Conservation (phyloP, 2,113 vertebrate genomes). For the Cyanoliseus patagonus region DNA sequence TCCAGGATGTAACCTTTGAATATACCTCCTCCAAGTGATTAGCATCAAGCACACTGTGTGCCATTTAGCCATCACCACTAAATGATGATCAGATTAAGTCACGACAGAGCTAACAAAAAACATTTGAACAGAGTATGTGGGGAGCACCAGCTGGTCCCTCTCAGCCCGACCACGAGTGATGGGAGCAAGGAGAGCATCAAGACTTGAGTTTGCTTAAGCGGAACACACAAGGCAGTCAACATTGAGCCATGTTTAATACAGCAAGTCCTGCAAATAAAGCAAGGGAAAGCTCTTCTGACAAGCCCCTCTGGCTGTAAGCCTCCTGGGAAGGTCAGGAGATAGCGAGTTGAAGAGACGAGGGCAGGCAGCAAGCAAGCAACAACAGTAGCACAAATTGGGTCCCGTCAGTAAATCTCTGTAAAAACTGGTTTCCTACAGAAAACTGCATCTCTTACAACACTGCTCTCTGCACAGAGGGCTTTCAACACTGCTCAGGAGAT, state of each 20-base stretch:
- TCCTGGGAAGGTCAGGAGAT: neutral
- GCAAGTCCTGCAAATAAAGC: neutral
- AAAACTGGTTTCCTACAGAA: neutral
- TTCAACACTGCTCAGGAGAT: neutral
- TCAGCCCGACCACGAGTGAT: fast-evolving
- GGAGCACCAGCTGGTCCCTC: neutral
- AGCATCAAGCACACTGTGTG: neutral
- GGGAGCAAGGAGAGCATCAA: neutral
- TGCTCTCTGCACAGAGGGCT: neutral
- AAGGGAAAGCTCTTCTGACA: neutral
- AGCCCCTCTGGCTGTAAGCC: neutral
- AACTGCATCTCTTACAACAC: neutral
- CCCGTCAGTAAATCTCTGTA: neutral
- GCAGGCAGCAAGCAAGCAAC: neutral
- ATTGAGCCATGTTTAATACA: neutral
- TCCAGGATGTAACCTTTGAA: slow-evolving; percentile 22
- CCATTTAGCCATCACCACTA: neutral
- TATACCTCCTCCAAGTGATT: neutral
- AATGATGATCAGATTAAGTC: neutral
- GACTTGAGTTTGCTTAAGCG: neutral
- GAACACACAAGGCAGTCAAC: neutral
- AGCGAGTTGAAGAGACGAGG: fast-evolving
- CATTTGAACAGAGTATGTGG: fast-evolving
- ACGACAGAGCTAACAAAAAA: neutral
- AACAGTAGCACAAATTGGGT: neutral